Evolutionary conservation across 2,797 vertebrate genomes (phyloP).

Genomic region (Tokudaia tokunoshimensis): DNA sequence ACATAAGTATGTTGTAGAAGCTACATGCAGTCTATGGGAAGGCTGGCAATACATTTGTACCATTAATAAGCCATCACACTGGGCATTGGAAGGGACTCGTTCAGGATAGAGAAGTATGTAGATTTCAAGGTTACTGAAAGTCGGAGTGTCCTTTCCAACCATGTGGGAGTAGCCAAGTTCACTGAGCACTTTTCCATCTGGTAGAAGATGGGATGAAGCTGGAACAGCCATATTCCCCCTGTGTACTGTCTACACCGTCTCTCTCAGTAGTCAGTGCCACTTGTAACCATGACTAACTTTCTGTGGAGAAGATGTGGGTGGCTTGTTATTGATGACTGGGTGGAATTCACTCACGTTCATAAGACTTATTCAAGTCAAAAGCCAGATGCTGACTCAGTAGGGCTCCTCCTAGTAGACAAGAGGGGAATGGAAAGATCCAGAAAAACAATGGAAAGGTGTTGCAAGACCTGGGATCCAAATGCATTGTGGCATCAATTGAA

Average conservation of each 20-base stretch:
- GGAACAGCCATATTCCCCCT: not conserved
- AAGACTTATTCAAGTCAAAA: constrained; percentile 19
- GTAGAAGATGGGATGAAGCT: not conserved
- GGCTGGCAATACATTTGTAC: not conserved
- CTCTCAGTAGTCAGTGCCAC: not conserved
- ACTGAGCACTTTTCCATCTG: not conserved
- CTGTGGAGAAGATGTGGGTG: not conserved
- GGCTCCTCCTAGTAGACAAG: not conserved
- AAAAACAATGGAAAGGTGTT: not conserved
- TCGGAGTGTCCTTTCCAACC: not conserved
- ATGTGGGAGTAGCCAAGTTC: not conserved
- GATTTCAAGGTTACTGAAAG: not conserved
- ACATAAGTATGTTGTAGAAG: not conserved
- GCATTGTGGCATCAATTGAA: not conserved
- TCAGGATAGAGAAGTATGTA: not conserved
- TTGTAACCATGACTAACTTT: too few species aligned
- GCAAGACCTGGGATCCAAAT: not conserved
- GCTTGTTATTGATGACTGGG: not conserved
- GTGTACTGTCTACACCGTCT: too few species aligned
- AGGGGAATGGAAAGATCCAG: not conserved
- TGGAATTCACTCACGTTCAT: not conserved
- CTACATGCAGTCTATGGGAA: not conserved
- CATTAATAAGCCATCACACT: not conserved
- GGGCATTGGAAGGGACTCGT: not conserved
- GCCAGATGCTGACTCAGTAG: not conserved